Conservation (phyloP, 2,113 vertebrate genomes). For the Saguinus midas region DNA sequence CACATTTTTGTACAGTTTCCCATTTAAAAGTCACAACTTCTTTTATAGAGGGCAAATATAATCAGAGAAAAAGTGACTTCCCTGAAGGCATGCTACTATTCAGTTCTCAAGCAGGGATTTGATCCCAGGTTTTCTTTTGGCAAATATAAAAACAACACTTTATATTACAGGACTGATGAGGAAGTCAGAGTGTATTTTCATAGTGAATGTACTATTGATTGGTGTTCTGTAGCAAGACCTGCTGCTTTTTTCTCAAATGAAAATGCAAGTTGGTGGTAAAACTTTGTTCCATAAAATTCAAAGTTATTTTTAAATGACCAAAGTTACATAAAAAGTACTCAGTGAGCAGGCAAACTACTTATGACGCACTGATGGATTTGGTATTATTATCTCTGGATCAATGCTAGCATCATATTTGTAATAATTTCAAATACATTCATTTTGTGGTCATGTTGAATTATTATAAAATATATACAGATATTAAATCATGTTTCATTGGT, state of each 20-base stretch:
- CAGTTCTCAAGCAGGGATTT: not conserved
- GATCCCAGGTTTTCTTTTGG: not conserved
- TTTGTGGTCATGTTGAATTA: conserved; percentile 36
- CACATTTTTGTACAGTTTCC: not conserved
- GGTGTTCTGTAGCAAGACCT: conserved; percentile 23
- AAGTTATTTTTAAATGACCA: conserved; percentile 39
- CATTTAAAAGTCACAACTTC: not conserved
- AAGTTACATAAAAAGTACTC: conserved; percentile 5
- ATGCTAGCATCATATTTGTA: not conserved
- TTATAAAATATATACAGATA: conserved; percentile 3
- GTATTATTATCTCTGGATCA: conserved; percentile 6
- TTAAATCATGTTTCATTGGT: conserved; percentile 37
- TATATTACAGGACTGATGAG: not conserved
- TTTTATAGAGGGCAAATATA: not conserved
- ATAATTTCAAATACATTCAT: conserved; percentile 36
- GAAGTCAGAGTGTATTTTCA: not conserved
- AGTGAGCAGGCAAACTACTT: not conserved
- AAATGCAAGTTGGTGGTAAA: not conserved
- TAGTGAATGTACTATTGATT: not conserved
- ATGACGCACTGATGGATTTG: not conserved
- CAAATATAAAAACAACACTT: not conserved
- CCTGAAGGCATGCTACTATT: not conserved
- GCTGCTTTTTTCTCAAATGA: not conserved
- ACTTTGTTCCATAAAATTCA: not conserved
- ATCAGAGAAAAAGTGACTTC: not conserved